Evolutionary conservation across 2,888 invertebrate genomes (phyloP), one percentile per base, ranked within the genome.

Genomic region (Nephrotoma flavescens): DNA sequence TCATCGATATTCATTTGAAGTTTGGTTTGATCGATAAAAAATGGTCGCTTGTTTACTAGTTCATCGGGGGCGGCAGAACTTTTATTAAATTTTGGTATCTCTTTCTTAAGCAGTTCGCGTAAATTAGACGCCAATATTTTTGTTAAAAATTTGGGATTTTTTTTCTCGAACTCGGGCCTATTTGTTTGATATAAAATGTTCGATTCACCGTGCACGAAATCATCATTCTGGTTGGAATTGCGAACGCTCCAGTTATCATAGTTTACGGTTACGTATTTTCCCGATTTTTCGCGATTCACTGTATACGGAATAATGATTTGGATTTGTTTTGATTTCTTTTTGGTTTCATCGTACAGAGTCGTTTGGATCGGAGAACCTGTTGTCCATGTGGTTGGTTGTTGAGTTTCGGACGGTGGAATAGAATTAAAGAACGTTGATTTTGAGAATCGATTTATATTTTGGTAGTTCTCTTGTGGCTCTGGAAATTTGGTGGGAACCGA

Each of bases 271-370:
- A 71, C 71, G 11, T 71, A 71, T 42, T 42, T 41, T 6, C n/a
- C 41, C 3, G 41, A 6, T 7, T 84, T 84, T 42, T 84, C 42
- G 41, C 42, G 92, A 87, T 93, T 93, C 83, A 94, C 94, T 2
- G 95, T 95, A 89, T 96, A 96, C 0, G 97, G 97, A 87, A 97
- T 95, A 87, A 97, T 95, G 86, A 96, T 95, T 92, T 96, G 96
- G 6, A 95, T 93, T 90, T 95, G 93, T 90, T 95, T 94, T 6
- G 94, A 93, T 89, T 93, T 93, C 89, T 93, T 93, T 11, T 88
- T 87, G 4, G 41, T 42, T 0, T 47, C 88, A 89, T 88, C 91
- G 90, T 0, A 90, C 91, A 44, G 4, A 6, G 90, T 90, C 0
- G 91, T 89, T 12, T 88, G 86, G 85, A 89, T 88, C 5, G 89